A percentile compares a stretch with the other conserved stretches of the same genome.
These are phyloP conservation scores for Orchestes rusci DNA, from an alignment of 2,888 invertebrate genomes.

Conservation along the genomic window DNA sequence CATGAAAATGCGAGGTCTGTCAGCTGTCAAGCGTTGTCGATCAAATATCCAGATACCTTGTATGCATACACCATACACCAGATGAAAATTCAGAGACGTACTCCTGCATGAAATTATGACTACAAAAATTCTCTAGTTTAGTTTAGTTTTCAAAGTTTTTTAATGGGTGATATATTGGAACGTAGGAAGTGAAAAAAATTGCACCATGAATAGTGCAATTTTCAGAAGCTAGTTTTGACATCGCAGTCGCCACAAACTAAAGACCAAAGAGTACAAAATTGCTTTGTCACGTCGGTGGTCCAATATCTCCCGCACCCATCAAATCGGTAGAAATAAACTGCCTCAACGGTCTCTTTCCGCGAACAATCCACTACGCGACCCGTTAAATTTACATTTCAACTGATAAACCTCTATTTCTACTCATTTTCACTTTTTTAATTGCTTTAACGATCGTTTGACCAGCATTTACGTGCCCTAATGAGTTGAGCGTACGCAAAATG, in stretches of 20 bases:
- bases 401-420: conserved; percentile 28
- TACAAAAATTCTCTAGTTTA: too few relatives aligned
- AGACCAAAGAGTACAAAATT: neutral
- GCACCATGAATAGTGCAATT: neutral
- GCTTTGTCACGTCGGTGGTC: conserved; percentile 17
- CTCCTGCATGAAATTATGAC: too few relatives aligned
- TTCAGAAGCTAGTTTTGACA: neutral
- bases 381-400: conserved; percentile 24
- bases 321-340: conserved; percentile 17
- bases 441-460: conserved; percentile 26
- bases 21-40: too few relatives aligned
- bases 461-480: conserved; percentile 29
- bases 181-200: too few relatives aligned
- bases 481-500: conserved; percentile 22
- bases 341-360: conserved; percentile 21
- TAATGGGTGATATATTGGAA: too few relatives aligned
- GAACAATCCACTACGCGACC: conserved; percentile 22
- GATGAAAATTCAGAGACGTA: too few relatives aligned
- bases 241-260: neutral
- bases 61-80: too few relatives aligned
- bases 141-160: too few relatives aligned
- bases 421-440: conserved; percentile 28
- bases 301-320: conserved; percentile 16
- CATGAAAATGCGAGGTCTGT: too few relatives aligned
- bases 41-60: too few relatives aligned